phyloP scores from a whole-genome alignment of 2,113 vertebrate species.

The Coturnix japonica region DNA sequence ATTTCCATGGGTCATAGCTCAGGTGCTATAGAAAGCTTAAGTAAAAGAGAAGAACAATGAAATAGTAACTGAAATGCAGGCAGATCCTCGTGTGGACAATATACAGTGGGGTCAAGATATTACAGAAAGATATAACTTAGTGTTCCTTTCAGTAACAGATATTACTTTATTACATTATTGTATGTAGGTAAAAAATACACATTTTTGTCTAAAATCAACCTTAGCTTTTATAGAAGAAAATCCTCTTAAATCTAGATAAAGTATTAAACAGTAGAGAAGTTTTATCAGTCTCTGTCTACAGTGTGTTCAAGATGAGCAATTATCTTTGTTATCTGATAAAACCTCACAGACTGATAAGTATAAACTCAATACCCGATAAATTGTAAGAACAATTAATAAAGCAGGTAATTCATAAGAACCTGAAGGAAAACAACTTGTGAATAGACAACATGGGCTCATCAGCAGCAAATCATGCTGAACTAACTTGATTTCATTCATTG shows the following conservation, averaged over 20 bases:
- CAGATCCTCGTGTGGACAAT: not conserved
- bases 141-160: not conserved
- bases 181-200: not conserved
- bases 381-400: constrained; percentile 59
- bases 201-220: not conserved
- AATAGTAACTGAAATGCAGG: not conserved
- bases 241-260: not conserved
- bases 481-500: constrained; percentile 63
- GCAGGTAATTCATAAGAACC: constrained; percentile 20
- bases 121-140: not conserved
- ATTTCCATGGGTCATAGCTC: constrained; percentile 1
- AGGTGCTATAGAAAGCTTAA: not conserved
- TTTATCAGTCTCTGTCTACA: not conserved
- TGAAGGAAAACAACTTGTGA: constrained; percentile 55
- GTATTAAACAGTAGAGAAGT: not conserved
- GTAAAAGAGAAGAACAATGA: not conserved
- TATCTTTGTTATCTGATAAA: constrained; percentile 14
- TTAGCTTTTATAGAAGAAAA: not conserved
- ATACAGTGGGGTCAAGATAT: not conserved
- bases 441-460: constrained; percentile 50
- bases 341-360: not conserved
- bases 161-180: not conserved
- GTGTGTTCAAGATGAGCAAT: not conserved
- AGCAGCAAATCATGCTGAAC: constrained; percentile 70
- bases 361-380: constrained; percentile 14